phyloP scores from a whole-genome alignment of 2,113 vertebrate genomes.

The Rana temporaria region DNA sequence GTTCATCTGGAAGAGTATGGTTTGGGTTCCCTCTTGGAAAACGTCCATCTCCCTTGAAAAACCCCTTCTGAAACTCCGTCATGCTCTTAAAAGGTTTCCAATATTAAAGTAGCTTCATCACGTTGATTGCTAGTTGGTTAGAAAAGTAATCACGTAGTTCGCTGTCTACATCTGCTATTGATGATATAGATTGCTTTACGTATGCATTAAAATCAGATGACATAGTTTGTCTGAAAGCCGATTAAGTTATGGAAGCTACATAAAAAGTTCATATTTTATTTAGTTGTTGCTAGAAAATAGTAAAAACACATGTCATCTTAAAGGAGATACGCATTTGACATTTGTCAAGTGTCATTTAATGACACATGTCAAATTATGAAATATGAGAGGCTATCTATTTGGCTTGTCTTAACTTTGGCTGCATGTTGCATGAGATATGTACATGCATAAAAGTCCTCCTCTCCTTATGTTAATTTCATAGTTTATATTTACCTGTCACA shows the following conservation, averaged over 20 bases:
- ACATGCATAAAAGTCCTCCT: no score
- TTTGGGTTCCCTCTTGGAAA: conserved; percentile 48
- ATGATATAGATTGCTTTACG: conserved; percentile 50
- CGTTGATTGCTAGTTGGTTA: conserved; percentile 53
- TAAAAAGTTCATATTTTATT: conserved; percentile 1
- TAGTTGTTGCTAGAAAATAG: background rate
- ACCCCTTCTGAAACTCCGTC: conserved; percentile 33
- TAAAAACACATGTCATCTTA: background rate
- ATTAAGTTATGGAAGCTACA: conserved; percentile 57
- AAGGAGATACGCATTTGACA: background rate
- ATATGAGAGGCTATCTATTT: background rate
- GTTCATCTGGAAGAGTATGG: conserved; percentile 48
- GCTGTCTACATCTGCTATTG: conserved; percentile 55
- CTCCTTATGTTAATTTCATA: no score
- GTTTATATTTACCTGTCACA: no score
- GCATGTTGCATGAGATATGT: no score
- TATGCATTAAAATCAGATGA: conserved; percentile 44
- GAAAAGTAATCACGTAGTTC: conserved; percentile 53
- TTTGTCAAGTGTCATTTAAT: background rate
- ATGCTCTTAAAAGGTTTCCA: conserved; percentile 50
- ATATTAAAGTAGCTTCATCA: conserved; percentile 58
- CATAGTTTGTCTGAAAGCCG: conserved; percentile 45
- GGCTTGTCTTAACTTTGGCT: no score
- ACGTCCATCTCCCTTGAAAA: conserved; percentile 25
- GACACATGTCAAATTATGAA: background rate